Conservation (phyloP, 2,797 vertebrate genomes). For the Rhodeus uyekii region DNA sequence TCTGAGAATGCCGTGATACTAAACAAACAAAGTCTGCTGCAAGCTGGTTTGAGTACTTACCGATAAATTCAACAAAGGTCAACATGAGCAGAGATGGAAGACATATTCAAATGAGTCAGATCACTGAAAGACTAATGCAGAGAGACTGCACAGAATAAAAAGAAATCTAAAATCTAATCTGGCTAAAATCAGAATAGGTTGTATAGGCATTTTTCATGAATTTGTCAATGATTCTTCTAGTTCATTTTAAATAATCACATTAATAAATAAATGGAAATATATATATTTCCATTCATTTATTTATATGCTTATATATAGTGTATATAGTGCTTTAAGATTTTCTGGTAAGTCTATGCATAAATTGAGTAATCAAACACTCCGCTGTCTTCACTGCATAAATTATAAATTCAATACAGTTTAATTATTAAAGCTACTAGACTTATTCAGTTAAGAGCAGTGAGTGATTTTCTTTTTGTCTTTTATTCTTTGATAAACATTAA, state of each 20-base stretch:
- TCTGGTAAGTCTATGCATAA: no score
- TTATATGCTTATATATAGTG: no score
- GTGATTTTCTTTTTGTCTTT: neutral
- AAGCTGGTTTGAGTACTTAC: slow-evolving; percentile 1
- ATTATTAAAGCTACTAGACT: neutral
- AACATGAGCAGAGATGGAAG: slow-evolving; percentile 2
- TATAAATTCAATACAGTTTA: neutral
- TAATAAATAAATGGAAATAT: neutral
- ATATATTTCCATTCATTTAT: no score
- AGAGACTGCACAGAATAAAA: neutral
- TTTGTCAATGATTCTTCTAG: neutral
- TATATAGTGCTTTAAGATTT: neutral
- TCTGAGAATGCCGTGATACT: slow-evolving; percentile 7
- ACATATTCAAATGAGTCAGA: neutral
- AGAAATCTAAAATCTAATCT: no score
- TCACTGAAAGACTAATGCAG: slow-evolving; percentile 15
- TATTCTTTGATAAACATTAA: neutral
- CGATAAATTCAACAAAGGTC: slow-evolving; percentile 24
- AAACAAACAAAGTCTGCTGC: slow-evolving; percentile 26
- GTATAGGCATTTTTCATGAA: neutral
- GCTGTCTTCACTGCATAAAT: neutral
- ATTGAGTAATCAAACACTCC: neutral
- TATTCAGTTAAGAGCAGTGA: neutral
- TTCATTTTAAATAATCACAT: neutral
- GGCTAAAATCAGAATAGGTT: neutral